These are phyloP conservation scores for Bombus picipes DNA, from an alignment of 1,140 invertebrate species.

Conservation along the genomic window DNA sequence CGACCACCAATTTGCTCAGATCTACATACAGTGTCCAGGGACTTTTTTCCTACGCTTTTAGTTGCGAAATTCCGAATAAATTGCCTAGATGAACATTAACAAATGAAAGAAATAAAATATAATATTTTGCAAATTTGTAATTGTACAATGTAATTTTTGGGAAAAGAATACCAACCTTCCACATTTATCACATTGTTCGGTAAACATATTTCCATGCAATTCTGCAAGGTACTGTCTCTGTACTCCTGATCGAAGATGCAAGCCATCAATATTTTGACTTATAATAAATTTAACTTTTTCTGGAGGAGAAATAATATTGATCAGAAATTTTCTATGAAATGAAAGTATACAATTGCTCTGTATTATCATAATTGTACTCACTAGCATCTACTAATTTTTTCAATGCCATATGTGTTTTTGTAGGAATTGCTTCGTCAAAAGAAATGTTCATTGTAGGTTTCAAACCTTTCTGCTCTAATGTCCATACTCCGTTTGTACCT, in stretches of 20 bases:
- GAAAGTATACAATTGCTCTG: rapidly evolving
- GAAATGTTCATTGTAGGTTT: conserved; percentile 93
- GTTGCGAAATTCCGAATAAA: conserved; percentile 92
- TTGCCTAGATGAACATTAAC: conserved; percentile 84
- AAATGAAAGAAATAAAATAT: conserved; percentile 19
- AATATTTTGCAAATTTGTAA: not conserved
- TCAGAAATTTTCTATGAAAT: not conserved
- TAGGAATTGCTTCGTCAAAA: conserved; percentile 96
- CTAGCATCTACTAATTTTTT: conserved; percentile 89
- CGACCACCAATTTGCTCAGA: conserved; percentile 85
- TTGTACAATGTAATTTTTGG: conserved; percentile 19
- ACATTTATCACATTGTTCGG: conserved; percentile 96
- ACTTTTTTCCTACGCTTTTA: conserved; percentile 95
- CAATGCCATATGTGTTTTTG: conserved; percentile 96
- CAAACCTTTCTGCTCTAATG: conserved; percentile 95
- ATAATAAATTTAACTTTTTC: conserved; percentile 93
- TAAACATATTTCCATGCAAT: conserved; percentile 99
- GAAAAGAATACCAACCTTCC: conserved; percentile 85
- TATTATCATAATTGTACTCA: conserved; percentile 64
- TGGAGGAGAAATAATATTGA: conserved; percentile 63
- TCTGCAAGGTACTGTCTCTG: conserved; percentile 92
- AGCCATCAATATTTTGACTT: conserved; percentile 99
- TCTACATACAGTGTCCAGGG: conserved; percentile 90
- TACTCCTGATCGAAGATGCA: conserved; percentile 96
- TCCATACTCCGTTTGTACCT: conserved; percentile 99